Conservation (phyloP, 2,888 invertebrate species). For the Anodontia alba region DNA sequence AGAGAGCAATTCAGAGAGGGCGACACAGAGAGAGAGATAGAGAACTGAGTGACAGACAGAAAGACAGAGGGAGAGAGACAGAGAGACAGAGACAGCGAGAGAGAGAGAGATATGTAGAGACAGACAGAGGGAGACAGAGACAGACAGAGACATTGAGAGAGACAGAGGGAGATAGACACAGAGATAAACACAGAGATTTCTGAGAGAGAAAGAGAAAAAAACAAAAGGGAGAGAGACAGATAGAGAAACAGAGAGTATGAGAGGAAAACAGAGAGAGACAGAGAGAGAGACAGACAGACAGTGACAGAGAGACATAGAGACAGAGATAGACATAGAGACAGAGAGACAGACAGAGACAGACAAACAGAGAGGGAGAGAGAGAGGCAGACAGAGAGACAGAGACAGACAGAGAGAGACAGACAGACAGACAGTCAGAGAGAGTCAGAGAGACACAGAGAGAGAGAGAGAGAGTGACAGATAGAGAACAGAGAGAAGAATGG, state of each 20-base stretch:
- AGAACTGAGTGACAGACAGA: conserved; percentile 50
- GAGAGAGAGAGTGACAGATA: conserved; percentile 30
- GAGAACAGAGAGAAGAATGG: conserved; percentile 37
- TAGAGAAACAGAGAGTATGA: conserved; percentile 15
- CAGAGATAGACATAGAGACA: too few relatives aligned
- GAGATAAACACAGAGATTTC: conserved; percentile 30
- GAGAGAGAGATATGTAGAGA: conserved; percentile 19
- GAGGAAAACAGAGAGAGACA: background rate
- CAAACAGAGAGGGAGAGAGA: too few relatives aligned
- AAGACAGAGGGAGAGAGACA: conserved; percentile 45
- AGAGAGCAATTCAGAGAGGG: conserved; percentile 25
- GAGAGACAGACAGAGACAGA: too few relatives aligned
- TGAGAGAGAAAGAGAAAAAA: too few relatives aligned
- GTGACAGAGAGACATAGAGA: too few relatives aligned
- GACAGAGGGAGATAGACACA: too few relatives aligned
- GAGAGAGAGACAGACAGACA: background rate
- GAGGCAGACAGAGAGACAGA: too few relatives aligned
- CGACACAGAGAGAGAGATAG: conserved; percentile 41
- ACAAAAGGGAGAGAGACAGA: too few relatives aligned
- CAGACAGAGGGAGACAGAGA: too few relatives aligned
- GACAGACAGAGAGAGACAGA: conserved; percentile 18
- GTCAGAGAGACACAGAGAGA: conserved; percentile 64
- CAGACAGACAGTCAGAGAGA: conserved; percentile 38
- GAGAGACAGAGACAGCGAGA: conserved; percentile 55
- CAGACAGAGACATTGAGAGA: too few relatives aligned